Percentiles rank a stretch among this genome's conserved stretches.
These are phyloP conservation scores for Micrasema minimum DNA, from an alignment of 1,140 invertebrate species.

Conservation along the genomic window DNA sequence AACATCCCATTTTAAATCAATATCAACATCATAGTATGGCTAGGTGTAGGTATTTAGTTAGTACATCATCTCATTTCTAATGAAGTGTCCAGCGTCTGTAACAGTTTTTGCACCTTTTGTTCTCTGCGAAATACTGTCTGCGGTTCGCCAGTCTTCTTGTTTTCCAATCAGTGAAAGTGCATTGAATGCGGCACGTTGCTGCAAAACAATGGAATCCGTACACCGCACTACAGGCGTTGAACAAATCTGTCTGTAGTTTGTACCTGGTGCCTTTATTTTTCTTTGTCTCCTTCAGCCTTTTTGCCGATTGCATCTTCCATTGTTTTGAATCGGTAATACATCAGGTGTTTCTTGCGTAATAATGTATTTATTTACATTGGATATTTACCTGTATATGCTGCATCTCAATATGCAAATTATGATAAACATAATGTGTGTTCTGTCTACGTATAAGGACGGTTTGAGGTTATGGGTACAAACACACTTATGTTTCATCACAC, in stretches of 20 bases:
- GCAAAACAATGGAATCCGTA: neutral
- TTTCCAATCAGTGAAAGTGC: slow-evolving; percentile 23
- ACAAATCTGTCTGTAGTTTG: neutral
- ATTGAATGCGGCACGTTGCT: neutral
- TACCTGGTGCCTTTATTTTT: slow-evolving; percentile 3
- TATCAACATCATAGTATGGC: too few species aligned
- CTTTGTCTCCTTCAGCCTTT: neutral
- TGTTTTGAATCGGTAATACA: slow-evolving; percentile 21
- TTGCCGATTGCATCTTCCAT: neutral
- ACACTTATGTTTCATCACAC: neutral
- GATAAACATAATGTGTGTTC: neutral
- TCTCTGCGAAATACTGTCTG: slow-evolving; percentile 17
- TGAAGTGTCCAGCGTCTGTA: too few species aligned
- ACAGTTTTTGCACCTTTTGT: slow-evolving; percentile 17
- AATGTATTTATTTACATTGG: slow-evolving; percentile 3
- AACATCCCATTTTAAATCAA: too few species aligned
- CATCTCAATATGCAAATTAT: slow-evolving; percentile 1
- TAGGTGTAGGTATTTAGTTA: too few species aligned
- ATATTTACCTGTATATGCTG: slow-evolving; percentile 3
- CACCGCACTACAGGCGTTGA: too few species aligned
- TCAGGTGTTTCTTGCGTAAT: slow-evolving; percentile 30
- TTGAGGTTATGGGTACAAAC: slow-evolving; percentile 20
- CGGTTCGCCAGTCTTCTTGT: slow-evolving; percentile 1
- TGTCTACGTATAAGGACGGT: slow-evolving; percentile 7
- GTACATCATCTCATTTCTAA: slow-evolving; percentile 4